Conservation (phyloP, 2,113 vertebrate species). For the Ranitomeya variabilis region DNA sequence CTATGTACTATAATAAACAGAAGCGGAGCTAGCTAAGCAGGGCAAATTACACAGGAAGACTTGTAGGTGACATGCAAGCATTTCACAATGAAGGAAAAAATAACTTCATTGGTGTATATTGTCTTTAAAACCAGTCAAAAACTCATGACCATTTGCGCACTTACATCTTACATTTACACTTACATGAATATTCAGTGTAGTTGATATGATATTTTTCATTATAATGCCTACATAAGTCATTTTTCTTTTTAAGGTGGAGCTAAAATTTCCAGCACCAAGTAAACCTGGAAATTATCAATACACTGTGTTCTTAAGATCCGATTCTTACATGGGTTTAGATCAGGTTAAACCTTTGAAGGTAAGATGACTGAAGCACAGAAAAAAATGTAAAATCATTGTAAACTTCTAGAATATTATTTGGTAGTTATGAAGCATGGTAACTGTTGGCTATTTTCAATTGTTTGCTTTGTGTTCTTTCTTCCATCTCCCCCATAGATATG, state of each 20-base stretch:
- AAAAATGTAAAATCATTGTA: no score
- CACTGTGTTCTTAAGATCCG: conserved; percentile 92
- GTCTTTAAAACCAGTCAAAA: neutral
- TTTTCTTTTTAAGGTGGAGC: conserved; percentile 82
- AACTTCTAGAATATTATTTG: no score
- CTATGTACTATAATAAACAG: no score
- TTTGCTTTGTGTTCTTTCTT: no score
- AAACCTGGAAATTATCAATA: conserved; percentile 98
- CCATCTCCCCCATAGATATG: no score
- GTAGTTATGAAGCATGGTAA: no score
- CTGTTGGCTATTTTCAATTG: no score
- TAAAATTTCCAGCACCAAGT: conserved; percentile 97
- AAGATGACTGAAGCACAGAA: conserved; percentile 44
- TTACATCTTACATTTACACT: neutral
- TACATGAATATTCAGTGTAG: neutral
- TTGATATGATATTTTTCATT: neutral
- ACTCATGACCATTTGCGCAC: neutral
- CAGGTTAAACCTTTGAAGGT: conserved; percentile 97
- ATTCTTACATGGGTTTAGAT: conserved; percentile 96
- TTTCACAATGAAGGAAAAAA: no score
- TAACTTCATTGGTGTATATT: no score
- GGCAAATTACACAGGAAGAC: no score
- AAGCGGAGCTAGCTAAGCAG: no score
- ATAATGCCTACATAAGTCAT: neutral
- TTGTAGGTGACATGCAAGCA: no score